Evolutionary conservation across 37 sponge, comb jelly and placozoan species (phyloP), one percentile per base, ranked within the genome.

Genomic region (Halichondria panicea): DNA sequence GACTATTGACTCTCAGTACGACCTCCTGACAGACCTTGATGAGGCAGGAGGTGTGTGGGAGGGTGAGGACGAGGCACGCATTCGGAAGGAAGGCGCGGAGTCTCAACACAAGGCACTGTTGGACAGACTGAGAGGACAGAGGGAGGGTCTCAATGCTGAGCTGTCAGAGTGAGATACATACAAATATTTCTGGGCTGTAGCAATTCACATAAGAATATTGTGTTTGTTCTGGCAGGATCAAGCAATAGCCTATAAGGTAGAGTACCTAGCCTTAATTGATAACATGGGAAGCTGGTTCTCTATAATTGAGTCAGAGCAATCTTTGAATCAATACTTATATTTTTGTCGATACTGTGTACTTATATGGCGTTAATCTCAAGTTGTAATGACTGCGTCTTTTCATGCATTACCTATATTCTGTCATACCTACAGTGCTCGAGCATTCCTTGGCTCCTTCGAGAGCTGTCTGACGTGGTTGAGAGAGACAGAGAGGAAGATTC

Each of bases 401-500:
- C n/a, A n/a, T n/a, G n/a, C n/a, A n/a, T n/a, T n/a, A n/a, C n/a
- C n/a, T 55, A 50, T 38, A 36, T 4, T 5, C 30, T 36, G 24
- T 24, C 54, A 21, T 54, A 21, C 13, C 40, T 32, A 0, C 59
- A 85, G 86, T 78, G 86, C 80, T 28, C 86, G 79, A 46, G 86
- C 80, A 4, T 85, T 85, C 40, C 86, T 79, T 46, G 78, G 63
- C 12, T 57, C 73, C 24, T 85, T 74, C 27, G 60, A 46, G 9
- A 24, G 38, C 43, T 85, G 78, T 72, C 74, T 66, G 3, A 40
- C 78, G 0, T 85, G 86, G 86, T 64, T 85, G 55, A 25, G 86
- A 43, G 79, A 78, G 48, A 78, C 73, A 22, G 86, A 85, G 55
- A 52, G 80, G 37, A 84, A 78, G 71, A 85, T 85, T 15, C 86